Evolutionary conservation across 2,888 invertebrate genomes (phyloP).

Genomic region (Lydus trimaculatus): DNA sequence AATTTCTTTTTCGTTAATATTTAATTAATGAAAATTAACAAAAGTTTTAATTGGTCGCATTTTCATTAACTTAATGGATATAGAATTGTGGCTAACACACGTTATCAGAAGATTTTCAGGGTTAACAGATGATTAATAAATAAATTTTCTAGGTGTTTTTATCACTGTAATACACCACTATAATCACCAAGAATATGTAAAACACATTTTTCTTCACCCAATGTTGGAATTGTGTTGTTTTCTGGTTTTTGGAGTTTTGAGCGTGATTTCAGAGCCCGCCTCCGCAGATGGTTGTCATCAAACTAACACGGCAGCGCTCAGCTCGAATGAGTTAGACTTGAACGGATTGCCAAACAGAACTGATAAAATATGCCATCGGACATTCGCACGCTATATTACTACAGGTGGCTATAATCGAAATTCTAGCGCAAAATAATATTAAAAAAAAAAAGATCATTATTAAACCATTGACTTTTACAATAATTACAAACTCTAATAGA

Average conservation of each 20-base stretch:
- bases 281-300: conserved; percentile 33
- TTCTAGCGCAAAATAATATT: conserved; percentile 19
- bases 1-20: conserved; percentile 30
- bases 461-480: neutral
- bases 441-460: neutral
- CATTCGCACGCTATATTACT: conserved; percentile 28
- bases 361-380: conserved; percentile 28
- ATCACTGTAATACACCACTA: conserved; percentile 1
- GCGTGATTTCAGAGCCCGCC: conserved; percentile 28
- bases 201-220: neutral
- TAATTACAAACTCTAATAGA: too few species aligned
- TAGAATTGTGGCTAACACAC: conserved; percentile 25
- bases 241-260: conserved; percentile 12
- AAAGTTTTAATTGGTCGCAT: conserved; percentile 27
- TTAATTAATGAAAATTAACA: conserved; percentile 20
- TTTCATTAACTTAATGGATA: conserved; percentile 30
- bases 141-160: too few species aligned
- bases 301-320: conserved; percentile 31
- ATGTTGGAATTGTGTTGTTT: neutral
- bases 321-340: conserved; percentile 29
- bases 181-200: conserved; percentile 14
- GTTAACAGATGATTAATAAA: neutral
- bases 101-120: neutral
- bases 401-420: conserved; percentile 18
- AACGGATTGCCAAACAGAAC: conserved; percentile 33